phyloP scores from a whole-genome alignment of 1,140 invertebrate genomes.

The Cydia splendana region DNA sequence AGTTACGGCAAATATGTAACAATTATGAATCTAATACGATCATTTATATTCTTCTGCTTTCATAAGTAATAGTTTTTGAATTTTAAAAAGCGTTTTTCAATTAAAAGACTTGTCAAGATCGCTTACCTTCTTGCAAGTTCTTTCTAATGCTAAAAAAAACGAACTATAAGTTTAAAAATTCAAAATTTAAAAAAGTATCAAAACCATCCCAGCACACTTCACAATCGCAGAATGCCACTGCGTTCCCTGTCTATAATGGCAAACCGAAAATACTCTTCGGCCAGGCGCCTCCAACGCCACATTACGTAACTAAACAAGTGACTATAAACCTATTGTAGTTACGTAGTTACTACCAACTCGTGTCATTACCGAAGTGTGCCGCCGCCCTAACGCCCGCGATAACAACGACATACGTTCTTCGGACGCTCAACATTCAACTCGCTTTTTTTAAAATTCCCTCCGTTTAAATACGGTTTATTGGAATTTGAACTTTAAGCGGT shows the following conservation, averaged over 20 bases:
- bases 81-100: too few relatives aligned
- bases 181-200: conserved; percentile 3
- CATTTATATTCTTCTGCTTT: too few relatives aligned
- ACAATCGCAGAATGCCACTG: not conserved
- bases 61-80: too few relatives aligned
- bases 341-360: conserved; percentile 14
- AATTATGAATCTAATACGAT: too few relatives aligned
- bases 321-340: conserved; percentile 20
- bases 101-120: too few relatives aligned
- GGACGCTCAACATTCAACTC: conserved; percentile 13
- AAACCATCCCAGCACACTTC: not conserved
- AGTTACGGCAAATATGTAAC: too few relatives aligned
- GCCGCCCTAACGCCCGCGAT: conserved; percentile 22
- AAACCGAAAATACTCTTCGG: conserved; percentile 8
- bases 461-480: not conserved
- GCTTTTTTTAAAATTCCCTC: conserved; percentile 16
- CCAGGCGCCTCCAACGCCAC: not conserved
- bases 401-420: conserved; percentile 23
- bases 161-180: too few relatives aligned
- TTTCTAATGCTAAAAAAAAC: too few relatives aligned
- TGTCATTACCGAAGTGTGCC: not conserved
- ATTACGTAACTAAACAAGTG: conserved; percentile 19
- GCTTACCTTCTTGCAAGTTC: too few relatives aligned
- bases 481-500: not conserved
- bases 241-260: conserved; percentile 7